Evolutionary conservation across 1,140 invertebrate species (phyloP).

Genomic region (Chymomyza costata): DNA sequence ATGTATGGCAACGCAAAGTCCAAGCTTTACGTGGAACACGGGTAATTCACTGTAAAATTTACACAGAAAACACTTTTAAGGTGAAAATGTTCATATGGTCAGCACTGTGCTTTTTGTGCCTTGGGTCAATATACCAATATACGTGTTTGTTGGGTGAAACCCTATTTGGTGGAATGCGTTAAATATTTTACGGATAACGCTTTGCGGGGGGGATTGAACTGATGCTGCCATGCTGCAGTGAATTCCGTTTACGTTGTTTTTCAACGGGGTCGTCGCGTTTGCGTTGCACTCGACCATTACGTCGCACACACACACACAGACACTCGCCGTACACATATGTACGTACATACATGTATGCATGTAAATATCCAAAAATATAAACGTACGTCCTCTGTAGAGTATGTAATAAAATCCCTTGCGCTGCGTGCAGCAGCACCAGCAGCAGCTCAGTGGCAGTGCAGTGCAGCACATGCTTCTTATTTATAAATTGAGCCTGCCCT

Average conservation of each 20-base stretch:
- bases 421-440: slow-evolving; percentile 44
- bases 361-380: slow-evolving; percentile 71
- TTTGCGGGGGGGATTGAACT: slow-evolving; percentile 25
- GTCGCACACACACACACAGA: slow-evolving; percentile 24
- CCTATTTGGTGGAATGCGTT: slow-evolving; percentile 1
- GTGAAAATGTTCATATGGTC: too few relatives aligned
- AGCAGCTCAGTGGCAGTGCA: slow-evolving; percentile 33
- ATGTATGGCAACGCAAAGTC: too few relatives aligned
- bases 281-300: too few relatives aligned
- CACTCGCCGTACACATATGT: slow-evolving; percentile 21
- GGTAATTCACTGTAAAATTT: too few relatives aligned
- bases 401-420: slow-evolving; percentile 71
- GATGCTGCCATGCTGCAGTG: slow-evolving; percentile 9
- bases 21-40: too few relatives aligned
- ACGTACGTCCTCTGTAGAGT: slow-evolving; percentile 48
- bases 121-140: too few relatives aligned
- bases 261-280: slow-evolving; percentile 36
- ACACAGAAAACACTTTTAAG: too few relatives aligned
- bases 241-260: slow-evolving; percentile 30
- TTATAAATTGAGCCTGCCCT: slow-evolving; percentile 67
- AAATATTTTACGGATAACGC: slow-evolving; percentile 17
- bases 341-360: slow-evolving; percentile 36
- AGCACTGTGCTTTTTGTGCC: too few relatives aligned
- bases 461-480: slow-evolving; percentile 61
- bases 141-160: too few relatives aligned